These are phyloP conservation scores for Lamellibrachia columna DNA, from an alignment of 2,888 invertebrate genomes.

Conservation along the genomic window DNA sequence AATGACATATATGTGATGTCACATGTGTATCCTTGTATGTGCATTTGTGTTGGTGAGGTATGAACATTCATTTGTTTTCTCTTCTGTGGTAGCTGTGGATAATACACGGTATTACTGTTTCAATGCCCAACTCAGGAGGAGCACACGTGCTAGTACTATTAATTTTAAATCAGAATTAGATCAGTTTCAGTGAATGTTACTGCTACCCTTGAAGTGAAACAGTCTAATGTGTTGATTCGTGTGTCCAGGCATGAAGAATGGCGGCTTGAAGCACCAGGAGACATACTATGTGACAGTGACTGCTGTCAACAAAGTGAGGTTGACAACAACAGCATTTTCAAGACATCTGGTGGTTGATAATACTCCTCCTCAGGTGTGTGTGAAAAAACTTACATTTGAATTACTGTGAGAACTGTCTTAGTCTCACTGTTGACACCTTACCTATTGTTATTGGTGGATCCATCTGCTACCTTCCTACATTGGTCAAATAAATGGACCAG, in stretches of 20 bases:
- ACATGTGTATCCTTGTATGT: too few species aligned
- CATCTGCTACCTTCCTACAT: too few species aligned
- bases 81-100: too few species aligned
- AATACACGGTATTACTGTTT: too few species aligned
- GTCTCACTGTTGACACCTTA: not conserved
- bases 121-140: too few species aligned
- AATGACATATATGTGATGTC: too few species aligned
- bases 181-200: not conserved
- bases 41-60: too few species aligned
- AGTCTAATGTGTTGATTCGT: not conserved
- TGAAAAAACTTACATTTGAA: not conserved
- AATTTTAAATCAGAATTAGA: too few species aligned
- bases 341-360: not conserved
- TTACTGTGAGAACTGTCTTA: not conserved
- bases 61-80: too few species aligned
- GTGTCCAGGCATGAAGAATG: not conserved
- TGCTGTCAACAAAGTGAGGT: not conserved
- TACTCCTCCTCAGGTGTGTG: not conserved
- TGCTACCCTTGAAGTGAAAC: not conserved
- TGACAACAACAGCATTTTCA: not conserved
- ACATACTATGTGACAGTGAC: constrained; percentile 5
- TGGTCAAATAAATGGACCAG: too few species aligned
- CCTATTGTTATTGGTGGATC: too few species aligned
- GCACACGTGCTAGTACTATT: too few species aligned
- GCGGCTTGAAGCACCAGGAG: not conserved